These are phyloP conservation scores for Cheirogaleus medius DNA, from an alignment of 2,113 vertebrate genomes.

Conservation along the genomic window DNA sequence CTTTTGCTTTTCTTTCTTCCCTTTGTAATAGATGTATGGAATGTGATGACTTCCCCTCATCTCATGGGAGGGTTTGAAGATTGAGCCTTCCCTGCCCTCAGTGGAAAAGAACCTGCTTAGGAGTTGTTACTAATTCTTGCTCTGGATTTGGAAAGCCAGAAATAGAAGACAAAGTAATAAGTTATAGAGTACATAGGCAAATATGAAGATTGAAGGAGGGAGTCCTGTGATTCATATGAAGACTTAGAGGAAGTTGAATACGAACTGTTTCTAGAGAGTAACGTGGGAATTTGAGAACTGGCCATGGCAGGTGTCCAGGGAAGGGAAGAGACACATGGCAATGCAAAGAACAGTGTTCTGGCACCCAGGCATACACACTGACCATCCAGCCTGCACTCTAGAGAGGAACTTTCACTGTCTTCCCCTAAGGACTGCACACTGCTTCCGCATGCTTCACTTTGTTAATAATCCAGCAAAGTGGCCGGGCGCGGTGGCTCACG, in stretches of 20 bases:
- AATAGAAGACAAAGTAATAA: not conserved
- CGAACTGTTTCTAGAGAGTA: not conserved
- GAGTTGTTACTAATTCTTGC: not conserved
- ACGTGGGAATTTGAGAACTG: not conserved
- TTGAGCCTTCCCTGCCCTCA: not conserved
- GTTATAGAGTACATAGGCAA: not conserved
- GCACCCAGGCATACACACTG: no score
- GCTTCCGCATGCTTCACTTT: not conserved
- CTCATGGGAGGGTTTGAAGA: not conserved
- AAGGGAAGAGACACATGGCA: not conserved
- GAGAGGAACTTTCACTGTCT: not conserved
- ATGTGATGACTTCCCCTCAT: not conserved
- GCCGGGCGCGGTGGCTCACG: no score
- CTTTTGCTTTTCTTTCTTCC: not conserved
- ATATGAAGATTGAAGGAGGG: not conserved
- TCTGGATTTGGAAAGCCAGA: not conserved
- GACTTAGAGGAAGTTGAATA: not conserved
- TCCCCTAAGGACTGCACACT: not conserved
- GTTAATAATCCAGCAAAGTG: not conserved
- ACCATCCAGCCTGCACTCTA: not conserved
- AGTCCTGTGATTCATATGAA: not conserved
- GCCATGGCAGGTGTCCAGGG: not conserved
- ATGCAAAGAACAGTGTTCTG: not conserved
- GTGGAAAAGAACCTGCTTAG: not conserved
- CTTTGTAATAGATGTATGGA: not conserved